phyloP scores from a whole-genome alignment of 2,888 invertebrate genomes.

The Drosophila borealis region DNA sequence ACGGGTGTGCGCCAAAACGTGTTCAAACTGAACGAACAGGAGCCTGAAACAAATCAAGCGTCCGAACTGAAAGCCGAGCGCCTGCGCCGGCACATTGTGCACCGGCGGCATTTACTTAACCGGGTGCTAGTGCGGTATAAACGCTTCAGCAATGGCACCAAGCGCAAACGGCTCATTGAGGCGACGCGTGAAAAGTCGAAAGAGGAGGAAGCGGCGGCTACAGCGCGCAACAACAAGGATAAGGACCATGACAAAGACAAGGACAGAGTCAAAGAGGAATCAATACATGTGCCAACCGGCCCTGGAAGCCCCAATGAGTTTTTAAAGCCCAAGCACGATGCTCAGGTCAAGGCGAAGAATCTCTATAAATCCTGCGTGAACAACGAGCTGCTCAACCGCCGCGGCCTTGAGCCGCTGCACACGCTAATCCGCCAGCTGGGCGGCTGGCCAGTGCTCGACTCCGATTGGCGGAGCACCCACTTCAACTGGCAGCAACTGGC shows the following conservation, averaged over 20 bases:
- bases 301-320: constrained; percentile 34
- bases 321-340: constrained; percentile 85
- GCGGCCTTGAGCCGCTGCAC: constrained; percentile 90
- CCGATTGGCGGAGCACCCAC: constrained; percentile 87
- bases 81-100: constrained; percentile 75
- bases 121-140: constrained; percentile 77
- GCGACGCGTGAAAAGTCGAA: constrained; percentile 54
- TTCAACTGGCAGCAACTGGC: constrained; percentile 91
- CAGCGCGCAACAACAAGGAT: constrained; percentile 19
- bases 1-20: constrained; percentile 49
- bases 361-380: constrained; percentile 96
- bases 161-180: constrained; percentile 73
- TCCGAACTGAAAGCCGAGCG: constrained; percentile 59
- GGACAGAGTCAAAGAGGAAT: constrained; percentile 21
- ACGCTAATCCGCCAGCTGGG: constrained; percentile 90
- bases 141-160: constrained; percentile 70
- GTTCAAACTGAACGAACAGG: constrained; percentile 59
- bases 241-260: constrained; percentile 35
- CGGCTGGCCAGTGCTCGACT: constrained; percentile 93
- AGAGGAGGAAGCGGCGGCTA: constrained; percentile 39
- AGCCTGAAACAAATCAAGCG: constrained; percentile 48
- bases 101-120: constrained; percentile 69
- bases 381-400: constrained; percentile 89
- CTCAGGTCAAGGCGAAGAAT: constrained; percentile 92
- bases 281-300: not conserved